Percentiles rank a stretch among this genome's conserved stretches.
Evolutionary conservation across 2,797 vertebrate species (phyloP).

Genomic region (Pogonophryne albipinna): DNA sequence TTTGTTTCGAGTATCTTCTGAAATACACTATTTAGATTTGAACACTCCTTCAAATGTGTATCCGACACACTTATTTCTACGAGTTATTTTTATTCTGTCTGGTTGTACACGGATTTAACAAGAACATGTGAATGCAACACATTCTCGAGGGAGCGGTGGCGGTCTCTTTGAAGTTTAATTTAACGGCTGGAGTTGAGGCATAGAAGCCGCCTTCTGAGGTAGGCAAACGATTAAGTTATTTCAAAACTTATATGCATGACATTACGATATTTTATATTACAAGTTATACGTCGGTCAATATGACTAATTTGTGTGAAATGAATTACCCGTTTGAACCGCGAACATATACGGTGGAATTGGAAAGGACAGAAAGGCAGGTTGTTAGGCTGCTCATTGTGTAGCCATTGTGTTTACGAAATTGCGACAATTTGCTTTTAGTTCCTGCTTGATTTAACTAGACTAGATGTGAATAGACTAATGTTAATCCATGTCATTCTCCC

Average conservation of each 20-base stretch:
- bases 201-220: constrained; percentile 6
- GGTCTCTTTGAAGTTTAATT: constrained; percentile 52
- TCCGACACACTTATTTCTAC: not conserved
- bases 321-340: not conserved
- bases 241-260: too few relatives aligned
- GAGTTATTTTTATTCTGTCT: not conserved
- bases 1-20: not conserved
- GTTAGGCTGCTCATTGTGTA: not conserved
- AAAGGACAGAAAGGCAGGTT: too few relatives aligned
- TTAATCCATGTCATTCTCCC: not conserved
- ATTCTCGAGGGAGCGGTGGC: not conserved
- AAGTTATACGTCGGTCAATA: not conserved
- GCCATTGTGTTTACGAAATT: not conserved
- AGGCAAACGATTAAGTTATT: not conserved
- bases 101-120: not conserved
- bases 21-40: not conserved
- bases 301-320: not conserved
- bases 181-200: not conserved
- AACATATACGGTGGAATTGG: not conserved
- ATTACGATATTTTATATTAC: not conserved
- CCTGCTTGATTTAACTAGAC: not conserved
- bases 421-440: not conserved
- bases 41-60: not conserved
- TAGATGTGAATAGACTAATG: not conserved
- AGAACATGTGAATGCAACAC: constrained; percentile 42